Conservation (phyloP, 2,113 vertebrate species). For the Emberiza fucata region DNA sequence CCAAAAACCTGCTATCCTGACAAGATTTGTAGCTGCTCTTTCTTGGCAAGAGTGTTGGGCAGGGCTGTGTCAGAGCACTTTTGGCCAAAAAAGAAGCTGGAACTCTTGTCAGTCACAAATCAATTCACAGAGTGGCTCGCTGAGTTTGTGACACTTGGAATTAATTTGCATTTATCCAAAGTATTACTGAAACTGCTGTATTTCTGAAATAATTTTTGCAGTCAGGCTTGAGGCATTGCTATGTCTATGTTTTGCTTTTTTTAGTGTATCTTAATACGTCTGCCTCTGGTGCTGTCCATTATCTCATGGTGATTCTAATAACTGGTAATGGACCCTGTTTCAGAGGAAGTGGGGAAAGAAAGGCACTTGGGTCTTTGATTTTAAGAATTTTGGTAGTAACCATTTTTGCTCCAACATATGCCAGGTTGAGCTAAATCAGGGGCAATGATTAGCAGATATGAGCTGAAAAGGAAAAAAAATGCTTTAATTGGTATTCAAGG, state of each 20-base stretch:
- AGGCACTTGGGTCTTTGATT: neutral
- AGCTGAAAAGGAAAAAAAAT: neutral
- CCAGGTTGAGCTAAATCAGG: neutral
- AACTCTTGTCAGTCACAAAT: neutral
- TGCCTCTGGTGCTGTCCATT: neutral
- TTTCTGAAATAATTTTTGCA: neutral
- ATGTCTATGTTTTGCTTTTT: neutral
- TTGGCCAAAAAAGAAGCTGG: conserved; percentile 51
- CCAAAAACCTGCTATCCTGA: conserved; percentile 36
- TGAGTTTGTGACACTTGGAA: neutral
- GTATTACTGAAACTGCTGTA: neutral
- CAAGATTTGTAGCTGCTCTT: conserved; percentile 34
- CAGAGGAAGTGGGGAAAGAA: neutral
- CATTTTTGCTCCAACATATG: neutral
- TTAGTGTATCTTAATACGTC: neutral
- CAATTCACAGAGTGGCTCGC: neutral
- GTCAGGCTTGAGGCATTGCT: neutral
- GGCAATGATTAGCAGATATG: neutral
- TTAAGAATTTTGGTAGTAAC: neutral
- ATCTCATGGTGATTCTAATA: neutral
- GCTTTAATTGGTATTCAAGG: neutral
- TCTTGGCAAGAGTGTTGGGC: conserved; percentile 17
- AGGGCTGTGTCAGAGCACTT: conserved; percentile 8
- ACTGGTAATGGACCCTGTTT: neutral
- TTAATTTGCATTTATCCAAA: neutral